Base-by-base conservation (phyloP, 2,888 invertebrate genomes). In the Tenthredo distinguenda region DNA sequence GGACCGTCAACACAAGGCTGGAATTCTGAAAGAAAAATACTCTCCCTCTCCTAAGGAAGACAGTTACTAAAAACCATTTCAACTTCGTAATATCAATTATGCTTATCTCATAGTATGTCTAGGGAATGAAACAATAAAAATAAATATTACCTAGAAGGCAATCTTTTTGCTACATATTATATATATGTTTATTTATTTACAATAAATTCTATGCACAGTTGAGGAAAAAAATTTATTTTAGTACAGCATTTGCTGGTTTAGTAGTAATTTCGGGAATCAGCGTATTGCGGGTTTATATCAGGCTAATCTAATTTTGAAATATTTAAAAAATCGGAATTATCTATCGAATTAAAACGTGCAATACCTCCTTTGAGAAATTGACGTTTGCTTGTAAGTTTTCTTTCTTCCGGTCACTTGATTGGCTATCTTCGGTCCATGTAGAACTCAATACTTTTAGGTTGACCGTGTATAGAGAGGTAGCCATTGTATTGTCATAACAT, bases 1-100 rank as follows among this genome's bases (percentile, higher is more conserved):
- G 26, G 90, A 94, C 0, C 94, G 95, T 74, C 96, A 97, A 91
- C 95, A 95, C 86, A 91, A 92, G 5, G 90, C 91, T 9, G 96
- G 96, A 10, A 95, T 95, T 90, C 94, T 95, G 81, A 94, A 91
- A 55, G 55, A 82, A 31, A 50, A 34, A 21, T 72, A 94, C 90
- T 94, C 95, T 1, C 91, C 93, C 68, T 92, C 94, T 76, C 96
- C 96, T 4, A 93, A 93, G 89, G 90, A 94, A 1, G 96, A 96
- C 90, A 95, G 95, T 90, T 96, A 94, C 92, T 96, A 94, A 93
- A 88, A 34, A 81, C 15, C 21, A 21, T 71, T n/a, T 9, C 18
- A 34, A 21, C 15, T 37, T 79, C 50, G 12, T 21, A n/a, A 68
- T 68, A 26, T n/a, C 12, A 12, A 83, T 50, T 68, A 68, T 68